These are phyloP conservation scores for Hippoglossus hippoglossus DNA, from an alignment of 2,797 vertebrate genomes.

Conservation along the genomic window DNA sequence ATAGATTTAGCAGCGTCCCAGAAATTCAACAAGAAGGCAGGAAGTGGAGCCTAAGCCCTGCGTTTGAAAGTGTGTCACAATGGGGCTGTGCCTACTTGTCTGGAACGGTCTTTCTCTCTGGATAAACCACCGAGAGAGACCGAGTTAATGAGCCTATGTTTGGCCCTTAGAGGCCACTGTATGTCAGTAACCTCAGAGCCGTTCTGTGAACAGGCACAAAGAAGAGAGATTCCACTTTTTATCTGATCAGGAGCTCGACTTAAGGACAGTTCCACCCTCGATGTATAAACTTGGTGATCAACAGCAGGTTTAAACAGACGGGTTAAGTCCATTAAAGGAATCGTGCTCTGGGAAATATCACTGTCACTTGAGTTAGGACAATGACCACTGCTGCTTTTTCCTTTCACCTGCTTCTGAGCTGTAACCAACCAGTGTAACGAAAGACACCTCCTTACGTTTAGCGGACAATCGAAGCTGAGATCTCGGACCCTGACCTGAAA, in stretches of 20 bases:
- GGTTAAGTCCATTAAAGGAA: conserved; percentile 64
- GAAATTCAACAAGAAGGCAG: conserved; percentile 55
- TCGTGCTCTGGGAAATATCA: conserved; percentile 21
- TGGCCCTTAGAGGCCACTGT: conserved; percentile 70
- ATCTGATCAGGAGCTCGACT: conserved; percentile 52
- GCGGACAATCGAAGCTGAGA: conserved; percentile 11
- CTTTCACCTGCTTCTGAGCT: not conserved
- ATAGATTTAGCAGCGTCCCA: conserved; percentile 63
- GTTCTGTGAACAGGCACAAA: conserved; percentile 61
- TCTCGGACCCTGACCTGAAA: conserved; percentile 20
- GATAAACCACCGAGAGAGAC: conserved; percentile 65
- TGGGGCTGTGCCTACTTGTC: conserved; percentile 59
- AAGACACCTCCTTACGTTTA: conserved; percentile 18
- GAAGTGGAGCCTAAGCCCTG: conserved; percentile 64
- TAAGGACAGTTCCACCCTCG: conserved; percentile 42
- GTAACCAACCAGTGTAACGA: not conserved
- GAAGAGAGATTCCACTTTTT: conserved; percentile 52
- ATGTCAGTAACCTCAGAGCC: conserved; percentile 59
- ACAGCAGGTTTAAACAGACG: conserved; percentile 54
- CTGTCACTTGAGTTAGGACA: conserved; percentile 22
- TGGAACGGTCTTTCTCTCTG: conserved; percentile 61
- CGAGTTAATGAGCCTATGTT: conserved; percentile 75
- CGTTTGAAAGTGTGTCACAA: conserved; percentile 72
- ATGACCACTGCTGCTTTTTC: conserved; percentile 4
- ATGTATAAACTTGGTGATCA: conserved; percentile 58